Percentiles rank a stretch among this genome's conserved stretches.
Conservation (phyloP, 2,113 vertebrate genomes). For the Acrocephalus kingi region DNA sequence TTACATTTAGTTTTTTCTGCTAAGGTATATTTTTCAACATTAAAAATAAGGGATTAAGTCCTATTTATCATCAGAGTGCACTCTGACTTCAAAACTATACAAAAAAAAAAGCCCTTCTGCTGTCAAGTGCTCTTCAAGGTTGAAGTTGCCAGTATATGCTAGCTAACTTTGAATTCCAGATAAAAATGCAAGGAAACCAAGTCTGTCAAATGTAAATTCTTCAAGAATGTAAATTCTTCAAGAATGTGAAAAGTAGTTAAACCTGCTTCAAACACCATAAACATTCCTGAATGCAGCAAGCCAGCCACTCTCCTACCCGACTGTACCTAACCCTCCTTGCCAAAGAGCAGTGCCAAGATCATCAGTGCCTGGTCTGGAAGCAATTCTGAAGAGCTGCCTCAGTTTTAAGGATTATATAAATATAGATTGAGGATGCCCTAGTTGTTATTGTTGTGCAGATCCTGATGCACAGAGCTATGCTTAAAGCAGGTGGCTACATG, state of each 20-base stretch:
- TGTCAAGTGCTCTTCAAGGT: constrained; percentile 34
- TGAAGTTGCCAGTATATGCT: background rate
- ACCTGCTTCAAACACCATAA: constrained; percentile 37
- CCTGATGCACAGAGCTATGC: background rate
- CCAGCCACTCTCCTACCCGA: constrained; percentile 12
- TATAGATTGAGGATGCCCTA: background rate
- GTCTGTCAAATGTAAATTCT: constrained; percentile 39
- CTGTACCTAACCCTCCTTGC: constrained; percentile 21
- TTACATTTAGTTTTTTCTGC: constrained; percentile 46
- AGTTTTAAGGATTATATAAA: constrained; percentile 13
- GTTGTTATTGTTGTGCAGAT: background rate
- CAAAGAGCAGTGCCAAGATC: constrained; percentile 1
- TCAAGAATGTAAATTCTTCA: constrained; percentile 27
- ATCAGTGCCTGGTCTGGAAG: constrained; percentile 35
- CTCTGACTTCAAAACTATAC: constrained; percentile 56
- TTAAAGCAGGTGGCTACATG: background rate
- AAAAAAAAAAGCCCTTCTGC: constrained; percentile 44
- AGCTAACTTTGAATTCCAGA: constrained; percentile 18
- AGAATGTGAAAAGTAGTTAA: constrained; percentile 50
- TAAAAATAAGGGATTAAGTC: constrained; percentile 63
- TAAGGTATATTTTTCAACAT: constrained; percentile 61
- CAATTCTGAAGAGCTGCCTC: constrained; percentile 39
- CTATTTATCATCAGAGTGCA: constrained; percentile 40
- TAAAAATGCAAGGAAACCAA: constrained; percentile 48
- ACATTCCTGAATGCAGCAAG: constrained; percentile 34